A percentile compares a stretch with the other conserved stretches of the same genome.
Evolutionary conservation across 2,797 vertebrate species (phyloP).

Genomic region (Lepus townsendii): DNA sequence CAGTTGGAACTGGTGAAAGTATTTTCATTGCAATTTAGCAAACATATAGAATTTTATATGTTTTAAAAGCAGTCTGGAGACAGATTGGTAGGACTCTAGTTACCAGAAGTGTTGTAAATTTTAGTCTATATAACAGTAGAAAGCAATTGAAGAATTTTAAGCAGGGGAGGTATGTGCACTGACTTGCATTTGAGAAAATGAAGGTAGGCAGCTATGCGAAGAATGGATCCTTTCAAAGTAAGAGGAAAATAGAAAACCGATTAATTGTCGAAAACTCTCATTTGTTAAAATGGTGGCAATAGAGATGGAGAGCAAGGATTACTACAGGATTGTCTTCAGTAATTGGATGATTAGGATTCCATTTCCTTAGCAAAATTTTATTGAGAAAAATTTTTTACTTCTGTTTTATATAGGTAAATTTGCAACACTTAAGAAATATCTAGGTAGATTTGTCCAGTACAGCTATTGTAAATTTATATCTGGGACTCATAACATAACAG

Average conservation of each 20-base stretch:
- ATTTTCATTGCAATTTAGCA: background rate
- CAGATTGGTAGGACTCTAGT: background rate
- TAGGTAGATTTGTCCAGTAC: background rate
- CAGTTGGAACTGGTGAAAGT: background rate
- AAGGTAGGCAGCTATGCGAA: background rate
- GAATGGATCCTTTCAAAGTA: background rate
- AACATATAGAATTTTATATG: background rate
- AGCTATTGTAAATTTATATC: background rate
- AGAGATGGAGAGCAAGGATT: fast-evolving
- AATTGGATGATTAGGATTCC: background rate
- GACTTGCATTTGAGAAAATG: background rate
- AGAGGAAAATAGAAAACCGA: background rate
- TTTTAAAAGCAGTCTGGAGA: background rate
- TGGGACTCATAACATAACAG: background rate
- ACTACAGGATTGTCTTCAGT: background rate
- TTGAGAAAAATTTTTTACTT: background rate
- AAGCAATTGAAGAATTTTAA: background rate
- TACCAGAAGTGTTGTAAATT: background rate
- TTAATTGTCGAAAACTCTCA: background rate
- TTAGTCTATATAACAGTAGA: background rate
- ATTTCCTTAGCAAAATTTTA: background rate
- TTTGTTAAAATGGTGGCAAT: background rate
- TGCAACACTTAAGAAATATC: background rate
- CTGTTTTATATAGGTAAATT: background rate
- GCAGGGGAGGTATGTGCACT: fast-evolving